These are phyloP conservation scores for Trichoplusia ni DNA, from an alignment of 1,140 invertebrate genomes.

Conservation along the genomic window DNA sequence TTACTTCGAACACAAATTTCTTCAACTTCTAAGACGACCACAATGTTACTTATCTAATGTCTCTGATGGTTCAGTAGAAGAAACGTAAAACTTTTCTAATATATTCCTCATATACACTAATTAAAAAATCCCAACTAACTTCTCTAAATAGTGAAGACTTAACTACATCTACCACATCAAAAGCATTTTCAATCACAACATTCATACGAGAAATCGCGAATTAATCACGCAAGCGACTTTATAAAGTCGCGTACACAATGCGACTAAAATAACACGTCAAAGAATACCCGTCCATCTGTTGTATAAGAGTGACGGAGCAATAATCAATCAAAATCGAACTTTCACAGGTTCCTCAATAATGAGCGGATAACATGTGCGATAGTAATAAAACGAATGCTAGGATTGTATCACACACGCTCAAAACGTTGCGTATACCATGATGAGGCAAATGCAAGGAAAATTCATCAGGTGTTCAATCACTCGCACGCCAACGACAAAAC, in stretches of 20 bases:
- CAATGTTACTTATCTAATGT: too few species aligned
- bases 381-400: neutral
- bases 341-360: slow-evolving; percentile 24
- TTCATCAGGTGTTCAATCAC: too few species aligned
- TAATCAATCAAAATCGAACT: slow-evolving; percentile 24
- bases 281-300: slow-evolving; percentile 2
- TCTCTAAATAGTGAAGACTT: too few species aligned
- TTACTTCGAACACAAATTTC: too few species aligned
- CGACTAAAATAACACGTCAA: slow-evolving; percentile 6
- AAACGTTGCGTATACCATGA: slow-evolving; percentile 1
- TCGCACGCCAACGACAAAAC: too few species aligned
- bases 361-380: slow-evolving; percentile 8
- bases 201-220: slow-evolving; percentile 1
- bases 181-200: neutral
- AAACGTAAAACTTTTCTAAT: too few species aligned
- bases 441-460: too few species aligned
- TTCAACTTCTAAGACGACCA: too few species aligned
- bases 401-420: neutral
- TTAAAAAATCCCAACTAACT: too few species aligned
- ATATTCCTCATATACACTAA: too few species aligned
- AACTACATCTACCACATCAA: neutral
- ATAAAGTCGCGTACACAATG: slow-evolving; percentile 6
- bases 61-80: too few species aligned
- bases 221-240: slow-evolving; percentile 3
- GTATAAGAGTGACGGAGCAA: slow-evolving; percentile 9